Conservation (phyloP, 2,888 invertebrate genomes). For the Microplitis deprimator region DNA sequence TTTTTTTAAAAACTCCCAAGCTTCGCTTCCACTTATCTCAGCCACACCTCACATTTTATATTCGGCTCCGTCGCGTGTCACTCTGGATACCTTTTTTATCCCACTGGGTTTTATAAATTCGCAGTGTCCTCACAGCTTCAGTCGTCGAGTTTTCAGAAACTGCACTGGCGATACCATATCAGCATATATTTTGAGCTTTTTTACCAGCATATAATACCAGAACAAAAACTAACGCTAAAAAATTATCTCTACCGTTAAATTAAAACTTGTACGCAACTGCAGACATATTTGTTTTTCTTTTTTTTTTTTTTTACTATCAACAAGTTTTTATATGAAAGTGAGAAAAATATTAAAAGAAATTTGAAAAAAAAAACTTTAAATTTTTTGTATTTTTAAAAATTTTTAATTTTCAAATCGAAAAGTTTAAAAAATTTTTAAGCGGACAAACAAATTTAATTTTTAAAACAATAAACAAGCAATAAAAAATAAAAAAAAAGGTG, state of each 20-base stretch:
- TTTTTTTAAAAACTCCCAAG: no score
- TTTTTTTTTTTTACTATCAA: not conserved
- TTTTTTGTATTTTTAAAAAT: no score
- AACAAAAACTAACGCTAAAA: no score
- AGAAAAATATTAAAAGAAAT: not conserved
- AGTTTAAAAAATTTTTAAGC: no score
- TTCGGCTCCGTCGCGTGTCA: not conserved
- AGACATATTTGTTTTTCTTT: not conserved
- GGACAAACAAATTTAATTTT: no score
- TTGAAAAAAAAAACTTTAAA: no score
- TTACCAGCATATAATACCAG: no score
- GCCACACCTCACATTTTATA: not conserved
- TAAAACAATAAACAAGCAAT: not conserved
- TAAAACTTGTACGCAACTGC: not conserved
- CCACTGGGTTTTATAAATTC: not conserved
- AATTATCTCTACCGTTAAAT: no score
- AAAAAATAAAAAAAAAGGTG: not conserved
- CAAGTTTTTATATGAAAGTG: not conserved
- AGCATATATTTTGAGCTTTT: no score
- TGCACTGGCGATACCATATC: no score
- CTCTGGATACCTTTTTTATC: not conserved
- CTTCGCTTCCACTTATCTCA: constrained; percentile 11
- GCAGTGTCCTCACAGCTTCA: not conserved
- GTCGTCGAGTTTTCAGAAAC: not conserved
- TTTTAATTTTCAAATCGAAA: no score